phyloP scores from a whole-genome alignment of 2,797 vertebrate species.

The Agapornis canus region DNA sequence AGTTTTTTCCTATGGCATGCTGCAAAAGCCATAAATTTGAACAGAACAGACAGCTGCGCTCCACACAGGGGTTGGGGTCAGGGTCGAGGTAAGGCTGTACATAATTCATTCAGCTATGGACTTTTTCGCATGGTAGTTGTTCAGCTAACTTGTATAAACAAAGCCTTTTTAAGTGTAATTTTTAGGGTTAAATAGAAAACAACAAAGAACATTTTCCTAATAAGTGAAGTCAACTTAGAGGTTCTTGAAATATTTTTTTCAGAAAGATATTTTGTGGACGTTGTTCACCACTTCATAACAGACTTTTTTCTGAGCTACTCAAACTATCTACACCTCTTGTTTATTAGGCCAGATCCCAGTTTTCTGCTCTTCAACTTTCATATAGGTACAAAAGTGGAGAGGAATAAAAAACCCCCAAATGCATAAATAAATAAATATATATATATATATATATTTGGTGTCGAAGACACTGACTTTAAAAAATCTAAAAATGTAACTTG shows the following conservation, averaged over 20 bases:
- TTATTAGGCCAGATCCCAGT: not conserved
- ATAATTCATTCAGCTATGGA: not conserved
- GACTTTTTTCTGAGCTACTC: not conserved
- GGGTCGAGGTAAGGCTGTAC: not conserved
- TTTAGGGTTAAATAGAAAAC: not conserved
- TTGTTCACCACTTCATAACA: not conserved
- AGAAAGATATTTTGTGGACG: not conserved
- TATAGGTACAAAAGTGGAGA: not conserved
- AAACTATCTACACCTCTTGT: not conserved
- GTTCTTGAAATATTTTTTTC: not conserved
- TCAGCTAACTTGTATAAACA: not conserved
- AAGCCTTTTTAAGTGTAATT: not conserved
- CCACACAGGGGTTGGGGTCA: not conserved
- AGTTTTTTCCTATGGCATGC: not conserved
- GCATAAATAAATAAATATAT: not conserved
- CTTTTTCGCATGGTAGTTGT: accelerated
- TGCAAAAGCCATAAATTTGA: not conserved
- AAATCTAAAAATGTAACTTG: not conserved
- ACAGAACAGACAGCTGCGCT: not conserved
- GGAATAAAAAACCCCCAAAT: not conserved
- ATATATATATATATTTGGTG: not conserved
- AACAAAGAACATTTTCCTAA: not conserved
- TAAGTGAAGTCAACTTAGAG: not conserved
- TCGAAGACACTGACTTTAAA: not conserved
- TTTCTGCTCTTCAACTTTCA: not conserved